Base-by-base conservation (phyloP, 2,797 vertebrate species). In the Leptatherina wallacei region DNA sequence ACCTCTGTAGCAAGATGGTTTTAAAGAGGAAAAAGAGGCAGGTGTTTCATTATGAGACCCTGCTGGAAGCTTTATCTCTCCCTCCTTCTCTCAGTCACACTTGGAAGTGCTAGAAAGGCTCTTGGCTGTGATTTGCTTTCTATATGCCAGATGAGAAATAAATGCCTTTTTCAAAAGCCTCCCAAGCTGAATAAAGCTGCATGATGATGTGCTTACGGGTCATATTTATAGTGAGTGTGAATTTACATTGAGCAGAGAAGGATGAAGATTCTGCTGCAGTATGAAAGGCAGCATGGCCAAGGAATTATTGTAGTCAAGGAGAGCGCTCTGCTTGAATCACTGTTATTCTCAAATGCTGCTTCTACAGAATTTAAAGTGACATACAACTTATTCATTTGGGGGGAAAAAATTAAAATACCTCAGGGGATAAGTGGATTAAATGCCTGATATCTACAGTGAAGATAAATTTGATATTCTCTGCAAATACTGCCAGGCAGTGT, bases 211-310 rank as follows among this genome's bases (percentile, higher is more conserved):
- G 66, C 81, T 87, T 84, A 71, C 74, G 75, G 81, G 63, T 83
- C 81, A 82, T 89, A 91, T 90, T 91, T 86, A 88, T 87, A 88
- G 86, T 64, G 70, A 74, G 69, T 57, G 72, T 84, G 85, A 80
- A 69, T 65, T 71, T 82, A 84, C 59, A 61, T 47, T 60, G 77
- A 70, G 70, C 44, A 78, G 55, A 86, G 55, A 80, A 57, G 66
- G 58, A 67, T 68, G 66, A 69, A 72, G 78, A 80, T 58, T 75
- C 63, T 51, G 1, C 73, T 59, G 84, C 78, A 80, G 68, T 72
- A 76, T 69, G 66, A 77, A 49, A 78, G 58, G 68, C 67, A 84
- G 73, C 59, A 40, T 66, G 71, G 74, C 77, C 62, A 82, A 79
- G 71, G 64, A 81, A 24, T 62, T 85, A 77, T 84, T 77, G 75